Percentiles rank a stretch among this genome's conserved stretches.
phyloP scores from a whole-genome alignment of 1,140 invertebrate species.

The Drosophila chauvacae region DNA sequence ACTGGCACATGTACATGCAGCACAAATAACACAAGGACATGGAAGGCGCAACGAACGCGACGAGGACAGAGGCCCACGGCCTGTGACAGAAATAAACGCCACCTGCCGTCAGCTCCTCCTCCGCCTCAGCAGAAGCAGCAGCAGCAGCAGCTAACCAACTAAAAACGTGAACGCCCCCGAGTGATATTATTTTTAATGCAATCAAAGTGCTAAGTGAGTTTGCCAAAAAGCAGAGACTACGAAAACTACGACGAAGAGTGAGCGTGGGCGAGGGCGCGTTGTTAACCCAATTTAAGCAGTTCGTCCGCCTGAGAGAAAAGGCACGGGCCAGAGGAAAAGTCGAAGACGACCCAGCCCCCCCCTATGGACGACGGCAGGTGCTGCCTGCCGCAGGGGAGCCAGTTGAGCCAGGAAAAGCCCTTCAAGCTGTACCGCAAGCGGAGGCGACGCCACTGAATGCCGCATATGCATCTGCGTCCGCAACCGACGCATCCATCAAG shows the following conservation, averaged over 20 bases:
- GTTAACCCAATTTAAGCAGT: slow-evolving; percentile 77
- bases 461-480: slow-evolving; percentile 10
- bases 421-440: slow-evolving; percentile 55
- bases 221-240: slow-evolving; percentile 51
- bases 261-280: slow-evolving; percentile 17
- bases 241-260: slow-evolving; percentile 11
- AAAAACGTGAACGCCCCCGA: slow-evolving; percentile 45
- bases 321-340: background rate
- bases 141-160: slow-evolving; percentile 46
- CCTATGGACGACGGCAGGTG: slow-evolving; percentile 63
- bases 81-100: slow-evolving; percentile 59
- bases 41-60: slow-evolving; percentile 69
- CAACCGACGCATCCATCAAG: slow-evolving; percentile 35
- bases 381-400: slow-evolving; percentile 16
- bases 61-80: slow-evolving; percentile 59
- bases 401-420: slow-evolving; percentile 38
- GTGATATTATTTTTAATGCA: slow-evolving; percentile 74
- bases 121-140: slow-evolving; percentile 13
- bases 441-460: slow-evolving; percentile 54
- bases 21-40: slow-evolving; percentile 81
- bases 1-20: slow-evolving; percentile 21
- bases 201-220: slow-evolving; percentile 75
- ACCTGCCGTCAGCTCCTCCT: slow-evolving; percentile 33
- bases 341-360: background rate
- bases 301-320: slow-evolving; percentile 54